These are phyloP conservation scores for Portunus trituberculatus DNA, from an alignment of 1,140 invertebrate species.

Conservation along the genomic window DNA sequence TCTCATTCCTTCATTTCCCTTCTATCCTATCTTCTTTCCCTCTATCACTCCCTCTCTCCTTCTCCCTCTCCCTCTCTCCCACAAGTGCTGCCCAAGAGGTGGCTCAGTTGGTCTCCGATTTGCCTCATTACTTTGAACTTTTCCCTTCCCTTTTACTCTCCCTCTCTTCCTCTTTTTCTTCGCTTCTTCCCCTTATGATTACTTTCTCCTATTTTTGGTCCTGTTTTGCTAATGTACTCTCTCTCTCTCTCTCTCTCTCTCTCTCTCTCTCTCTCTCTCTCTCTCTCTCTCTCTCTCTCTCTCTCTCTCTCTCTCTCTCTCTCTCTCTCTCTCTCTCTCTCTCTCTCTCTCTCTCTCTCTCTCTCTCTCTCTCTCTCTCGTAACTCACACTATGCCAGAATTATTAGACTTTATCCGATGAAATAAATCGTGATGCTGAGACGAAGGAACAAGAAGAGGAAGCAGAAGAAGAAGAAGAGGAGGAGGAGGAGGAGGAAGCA, in stretches of 20 bases:
- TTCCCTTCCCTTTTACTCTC: background rate
- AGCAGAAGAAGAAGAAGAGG: background rate
- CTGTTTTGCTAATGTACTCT: background rate
- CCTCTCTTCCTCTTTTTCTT: background rate
- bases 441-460: background rate
- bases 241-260: slow-evolving; percentile 11
- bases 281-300: slow-evolving; percentile 11
- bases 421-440: background rate
- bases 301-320: background rate
- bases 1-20: background rate
- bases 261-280: background rate
- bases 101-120: slow-evolving; percentile 47
- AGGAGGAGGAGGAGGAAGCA: background rate
- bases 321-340: background rate
- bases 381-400: background rate
- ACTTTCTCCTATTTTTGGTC: background rate
- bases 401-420: background rate
- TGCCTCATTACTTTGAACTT: slow-evolving; percentile 63
- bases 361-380: background rate
- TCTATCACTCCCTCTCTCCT: background rate
- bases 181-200: background rate
- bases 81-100: background rate
- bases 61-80: background rate
- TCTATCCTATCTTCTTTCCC: background rate
- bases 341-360: slow-evolving; percentile 1